Base-by-base conservation (phyloP, 2,888 invertebrate genomes). In the Lithophane socia region DNA sequence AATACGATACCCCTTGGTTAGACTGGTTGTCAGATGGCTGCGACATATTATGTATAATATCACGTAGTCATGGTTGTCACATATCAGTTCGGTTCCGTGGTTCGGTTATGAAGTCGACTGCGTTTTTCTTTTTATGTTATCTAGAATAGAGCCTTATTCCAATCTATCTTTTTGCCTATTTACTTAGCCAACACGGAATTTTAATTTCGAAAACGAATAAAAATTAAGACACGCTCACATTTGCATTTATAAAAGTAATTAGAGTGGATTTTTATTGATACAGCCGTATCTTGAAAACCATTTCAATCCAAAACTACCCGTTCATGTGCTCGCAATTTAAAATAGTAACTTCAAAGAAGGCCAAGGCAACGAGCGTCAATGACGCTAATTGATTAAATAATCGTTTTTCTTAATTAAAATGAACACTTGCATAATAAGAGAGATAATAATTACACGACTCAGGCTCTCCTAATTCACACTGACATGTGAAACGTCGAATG, bases 381-480 rank as follows among this genome's bases (percentile, higher is more conserved):
- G 42, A 76, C 54, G 68, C 10, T 66, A 81, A 81, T 81, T 81
- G 67, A 79, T 80, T 85, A 63, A 71, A 77, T 77, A 80, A 81
- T 67, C 44, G 66, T 79, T 83, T 81, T 49, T 56, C 54, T 73
- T 77, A 86, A 85, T 83, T 75, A 77, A 79, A 74, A 74, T 68
- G 66, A 47, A 75, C 58, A 56, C 67, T 54, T 56, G 73, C 54
- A 66, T 61, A 78, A 73, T 79, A 56, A 67, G 63, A 54, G 0
- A 65, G 16, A 81, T 60, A 29, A 58, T 66, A 65, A 77, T 65
- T 67, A 73, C 42, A 65, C 49, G n/a, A 77, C 24, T 74, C 71
- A 74, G 24, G n/a, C 66, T 60, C 42, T 29, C 54, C 70, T 79
- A 78, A 75, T 81, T 75, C 24, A 44, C 1, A 44, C 21, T 56